Base-by-base conservation (phyloP, 2,113 vertebrate species). In the Ifrita kowaldi region DNA sequence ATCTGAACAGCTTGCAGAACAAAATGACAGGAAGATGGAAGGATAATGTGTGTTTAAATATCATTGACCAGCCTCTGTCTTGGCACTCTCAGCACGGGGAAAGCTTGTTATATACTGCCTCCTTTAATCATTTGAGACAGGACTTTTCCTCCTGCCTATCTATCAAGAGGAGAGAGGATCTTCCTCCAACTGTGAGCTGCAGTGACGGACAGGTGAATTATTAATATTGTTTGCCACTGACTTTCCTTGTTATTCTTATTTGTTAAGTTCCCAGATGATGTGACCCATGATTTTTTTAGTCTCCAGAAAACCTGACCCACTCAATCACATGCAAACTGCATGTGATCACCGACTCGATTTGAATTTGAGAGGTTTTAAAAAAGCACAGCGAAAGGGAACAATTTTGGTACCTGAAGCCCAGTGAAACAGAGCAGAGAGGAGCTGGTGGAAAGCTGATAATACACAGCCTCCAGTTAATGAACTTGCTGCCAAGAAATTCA, bases 21-120 rank as follows among this genome's bases (percentile, higher is more conserved):
- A 90, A 95, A 96, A 95, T 96, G 95, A 97, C 93, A 97, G 92
- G 95, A 96, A 97, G 95, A 93, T 95, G 94, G 96, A 97, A 96
- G 94, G 89, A 96, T 95, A 96, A 97, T 96, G 49, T 93, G 92
- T 94, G 95, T 89, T 97, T 96, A 96, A 94, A 97, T 96, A 96
- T 92, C 94, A 94, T 90, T 95, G 95, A 90, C 95, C 90, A 87
- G 33, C 83, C 95, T 95, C 90, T 96, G 84, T 50, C 73, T 76
- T 96, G 92, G 90, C 94, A 95, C 70, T 89, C 91, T 93, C 94
- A 95, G 77, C 79, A 71, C 37, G 57, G 39, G 56, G 62, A 97
- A 97, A 83, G 67, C 92, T 95, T 95, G 96, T 96, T 97, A 96
- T 81, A 71, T 93, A 95, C 93, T 53, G 52, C 90, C 64, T 89